Evolutionary conservation across 2,113 vertebrate genomes (phyloP).

Genomic region (Rissa tridactyla): DNA sequence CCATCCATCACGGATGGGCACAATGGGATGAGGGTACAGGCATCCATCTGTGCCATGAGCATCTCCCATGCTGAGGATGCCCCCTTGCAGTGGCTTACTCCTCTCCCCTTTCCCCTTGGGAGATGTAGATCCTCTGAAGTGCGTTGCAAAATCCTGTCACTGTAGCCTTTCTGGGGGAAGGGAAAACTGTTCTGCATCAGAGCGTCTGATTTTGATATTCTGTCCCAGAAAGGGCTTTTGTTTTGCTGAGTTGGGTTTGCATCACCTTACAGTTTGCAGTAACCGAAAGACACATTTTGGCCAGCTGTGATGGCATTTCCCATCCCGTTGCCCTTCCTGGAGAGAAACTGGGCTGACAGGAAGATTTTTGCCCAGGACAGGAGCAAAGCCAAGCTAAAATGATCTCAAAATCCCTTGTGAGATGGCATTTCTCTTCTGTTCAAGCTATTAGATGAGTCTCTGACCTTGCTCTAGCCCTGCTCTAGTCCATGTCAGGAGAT

Average conservation of each 20-base stretch:
- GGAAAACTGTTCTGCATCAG: background rate
- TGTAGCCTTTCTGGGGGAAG: background rate
- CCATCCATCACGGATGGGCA: background rate
- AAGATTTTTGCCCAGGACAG: background rate
- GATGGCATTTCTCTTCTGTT: background rate
- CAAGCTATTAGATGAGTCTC: background rate
- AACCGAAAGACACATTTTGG: background rate
- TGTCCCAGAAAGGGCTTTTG: background rate
- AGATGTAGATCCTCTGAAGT: background rate
- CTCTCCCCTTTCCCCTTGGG: background rate
- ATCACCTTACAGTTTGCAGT: background rate
- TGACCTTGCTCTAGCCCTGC: background rate
- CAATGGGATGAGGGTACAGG: background rate
- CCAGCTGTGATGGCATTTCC: background rate
- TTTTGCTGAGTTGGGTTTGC: background rate
- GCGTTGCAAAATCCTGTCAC: rapidly evolving
- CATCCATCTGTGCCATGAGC: background rate
- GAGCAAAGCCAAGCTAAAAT: background rate
- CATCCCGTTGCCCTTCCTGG: background rate
- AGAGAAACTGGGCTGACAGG: background rate
- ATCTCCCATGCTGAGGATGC: background rate
- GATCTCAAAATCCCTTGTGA: background rate
- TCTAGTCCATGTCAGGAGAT: background rate
- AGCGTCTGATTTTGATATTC: background rate
- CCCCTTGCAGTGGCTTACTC: background rate